These are phyloP conservation scores for Trichonephila clavipes DNA, from an alignment of 1,140 invertebrate species.

Conservation along the genomic window DNA sequence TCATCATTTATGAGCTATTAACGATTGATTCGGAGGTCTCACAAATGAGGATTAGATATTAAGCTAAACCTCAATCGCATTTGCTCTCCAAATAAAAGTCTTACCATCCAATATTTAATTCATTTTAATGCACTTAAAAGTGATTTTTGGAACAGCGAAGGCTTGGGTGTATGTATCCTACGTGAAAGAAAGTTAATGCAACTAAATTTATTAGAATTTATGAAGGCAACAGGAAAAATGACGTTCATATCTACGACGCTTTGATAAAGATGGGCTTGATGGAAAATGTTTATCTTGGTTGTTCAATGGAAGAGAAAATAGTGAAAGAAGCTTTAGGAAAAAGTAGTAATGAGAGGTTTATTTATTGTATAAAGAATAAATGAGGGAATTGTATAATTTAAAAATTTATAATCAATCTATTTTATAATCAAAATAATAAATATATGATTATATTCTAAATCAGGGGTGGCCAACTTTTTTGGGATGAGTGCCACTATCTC, in stretches of 20 bases:
- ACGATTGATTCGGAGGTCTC: constrained; percentile 55
- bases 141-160: background rate
- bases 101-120: constrained; percentile 58
- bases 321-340: too few relatives aligned
- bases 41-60: constrained; percentile 67
- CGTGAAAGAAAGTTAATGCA: background rate
- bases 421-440: too few relatives aligned
- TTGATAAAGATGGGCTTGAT: background rate
- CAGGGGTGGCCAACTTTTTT: too few relatives aligned
- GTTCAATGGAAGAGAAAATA: too few relatives aligned
- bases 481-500: too few relatives aligned
- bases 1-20: constrained; percentile 75
- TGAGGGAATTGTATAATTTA: too few relatives aligned
- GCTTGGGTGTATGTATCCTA: background rate
- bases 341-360: too few relatives aligned
- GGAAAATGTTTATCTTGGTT: background rate
- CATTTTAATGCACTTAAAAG: constrained; percentile 48
- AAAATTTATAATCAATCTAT: too few relatives aligned
- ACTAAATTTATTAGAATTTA: background rate
- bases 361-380: too few relatives aligned
- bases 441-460: too few relatives aligned
- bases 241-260: background rate
- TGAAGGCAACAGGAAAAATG: background rate
- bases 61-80: constrained; percentile 54
- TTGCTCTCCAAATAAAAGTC: constrained; percentile 53